These are phyloP conservation scores for Lathamus discolor DNA, from an alignment of 2,113 vertebrate species.

Conservation along the genomic window DNA sequence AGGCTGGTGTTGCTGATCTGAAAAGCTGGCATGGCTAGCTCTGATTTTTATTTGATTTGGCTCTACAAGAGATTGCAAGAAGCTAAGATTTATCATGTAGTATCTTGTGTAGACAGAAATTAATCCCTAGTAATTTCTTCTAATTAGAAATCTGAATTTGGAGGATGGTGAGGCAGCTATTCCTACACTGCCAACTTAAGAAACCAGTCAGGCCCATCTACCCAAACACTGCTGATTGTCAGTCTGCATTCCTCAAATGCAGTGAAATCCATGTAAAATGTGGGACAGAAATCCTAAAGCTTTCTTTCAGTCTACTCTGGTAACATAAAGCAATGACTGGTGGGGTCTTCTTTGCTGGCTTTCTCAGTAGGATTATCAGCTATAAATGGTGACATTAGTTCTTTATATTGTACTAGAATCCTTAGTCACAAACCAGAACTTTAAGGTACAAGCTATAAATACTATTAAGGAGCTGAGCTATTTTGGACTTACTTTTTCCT, in stretches of 20 bases:
- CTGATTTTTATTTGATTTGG: constrained; percentile 19
- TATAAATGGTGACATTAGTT: constrained; percentile 8
- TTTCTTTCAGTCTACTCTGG: constrained; percentile 4
- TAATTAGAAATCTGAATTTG: constrained; percentile 3
- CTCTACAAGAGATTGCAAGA: background rate
- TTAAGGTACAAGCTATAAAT: constrained; percentile 25
- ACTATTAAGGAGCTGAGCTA: background rate
- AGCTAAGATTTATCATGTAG: background rate
- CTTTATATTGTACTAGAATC: constrained; percentile 10
- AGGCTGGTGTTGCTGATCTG: background rate
- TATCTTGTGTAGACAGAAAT: background rate
- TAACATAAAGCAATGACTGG: constrained; percentile 37
- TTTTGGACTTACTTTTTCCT: background rate
- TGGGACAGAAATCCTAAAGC: constrained; percentile 22
- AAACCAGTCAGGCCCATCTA: constrained; percentile 2
- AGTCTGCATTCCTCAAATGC: background rate
- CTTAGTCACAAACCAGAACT: constrained; percentile 24
- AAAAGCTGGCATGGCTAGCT: background rate
- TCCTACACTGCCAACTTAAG: background rate
- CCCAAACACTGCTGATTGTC: constrained; percentile 24
- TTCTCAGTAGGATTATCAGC: constrained; percentile 43
- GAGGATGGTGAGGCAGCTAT: background rate
- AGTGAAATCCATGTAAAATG: constrained; percentile 22
- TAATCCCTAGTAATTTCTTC: constrained; percentile 24
- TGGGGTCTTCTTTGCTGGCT: constrained; percentile 41